These are phyloP conservation scores for Cepphus grylle DNA, from an alignment of 2,113 vertebrate species.

Conservation along the genomic window DNA sequence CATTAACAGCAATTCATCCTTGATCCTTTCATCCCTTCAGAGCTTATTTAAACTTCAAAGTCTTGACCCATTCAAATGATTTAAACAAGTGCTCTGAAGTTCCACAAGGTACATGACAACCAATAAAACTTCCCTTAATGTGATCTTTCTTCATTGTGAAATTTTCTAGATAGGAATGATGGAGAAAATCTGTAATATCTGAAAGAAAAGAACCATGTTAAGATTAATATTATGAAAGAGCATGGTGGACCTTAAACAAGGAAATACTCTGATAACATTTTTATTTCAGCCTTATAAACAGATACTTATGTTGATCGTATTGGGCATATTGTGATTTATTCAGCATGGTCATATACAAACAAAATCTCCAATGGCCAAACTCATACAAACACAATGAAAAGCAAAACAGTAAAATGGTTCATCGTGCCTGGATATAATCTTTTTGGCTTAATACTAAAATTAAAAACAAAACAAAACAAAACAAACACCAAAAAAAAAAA, in stretches of 20 bases:
- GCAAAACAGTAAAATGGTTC: background rate
- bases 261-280: background rate
- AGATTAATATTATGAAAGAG: background rate
- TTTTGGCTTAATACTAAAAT: background rate
- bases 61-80: constrained; percentile 23
- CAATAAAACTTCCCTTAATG: background rate
- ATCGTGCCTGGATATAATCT: background rate
- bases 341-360: background rate
- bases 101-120: background rate
- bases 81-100: constrained; percentile 19
- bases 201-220: background rate
- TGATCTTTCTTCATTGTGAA: background rate
- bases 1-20: background rate
- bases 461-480: background rate
- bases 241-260: background rate
- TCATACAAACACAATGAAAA: background rate
- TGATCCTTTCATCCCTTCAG: constrained; percentile 34
- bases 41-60: constrained; percentile 51
- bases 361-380: background rate
- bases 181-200: background rate
- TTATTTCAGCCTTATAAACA: background rate
- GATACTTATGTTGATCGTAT: background rate
- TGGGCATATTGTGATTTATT: background rate
- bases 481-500: background rate
- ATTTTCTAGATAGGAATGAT: background rate